Evolutionary conservation across 2,797 vertebrate species (phyloP).

Genomic region (Enteromius afrohamiltoni): DNA sequence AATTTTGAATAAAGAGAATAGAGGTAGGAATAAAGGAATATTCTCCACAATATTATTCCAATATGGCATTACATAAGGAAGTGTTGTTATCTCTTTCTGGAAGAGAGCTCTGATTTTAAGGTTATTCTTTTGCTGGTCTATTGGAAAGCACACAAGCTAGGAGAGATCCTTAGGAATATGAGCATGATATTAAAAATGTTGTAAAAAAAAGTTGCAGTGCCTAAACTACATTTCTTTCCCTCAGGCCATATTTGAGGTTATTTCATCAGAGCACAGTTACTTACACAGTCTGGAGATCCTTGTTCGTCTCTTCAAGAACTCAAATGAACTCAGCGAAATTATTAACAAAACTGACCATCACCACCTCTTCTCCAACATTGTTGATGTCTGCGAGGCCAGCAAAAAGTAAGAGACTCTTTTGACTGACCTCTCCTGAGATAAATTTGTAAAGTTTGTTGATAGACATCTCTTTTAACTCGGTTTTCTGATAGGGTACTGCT

Average conservation of each 20-base stretch:
- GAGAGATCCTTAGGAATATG: not conserved
- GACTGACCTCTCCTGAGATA: not conserved
- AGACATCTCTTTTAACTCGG: not conserved
- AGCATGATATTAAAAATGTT: not conserved
- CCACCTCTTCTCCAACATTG: slow-evolving; percentile 98
- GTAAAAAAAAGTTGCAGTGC: not conserved
- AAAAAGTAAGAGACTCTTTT: slow-evolving; percentile 83
- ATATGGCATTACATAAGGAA: too few relatives aligned
- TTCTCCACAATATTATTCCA: too few relatives aligned
- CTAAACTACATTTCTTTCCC: not conserved
- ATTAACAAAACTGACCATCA: slow-evolving; percentile 97
- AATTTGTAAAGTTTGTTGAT: not conserved
- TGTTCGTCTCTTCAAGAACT: slow-evolving; percentile 95
- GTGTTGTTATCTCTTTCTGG: too few relatives aligned
- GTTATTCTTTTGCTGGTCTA: too few relatives aligned
- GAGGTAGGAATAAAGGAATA: too few relatives aligned
- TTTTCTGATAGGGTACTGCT: not conserved
- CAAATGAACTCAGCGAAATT: slow-evolving; percentile 85
- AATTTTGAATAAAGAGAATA: too few relatives aligned
- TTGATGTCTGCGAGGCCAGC: slow-evolving; percentile 91
- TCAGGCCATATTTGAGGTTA: slow-evolving; percentile 96
- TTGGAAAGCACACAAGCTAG: too few relatives aligned
- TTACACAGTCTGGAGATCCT: slow-evolving; percentile 95
- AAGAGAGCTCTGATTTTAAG: too few relatives aligned
- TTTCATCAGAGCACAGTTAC: slow-evolving; percentile 97